Evolutionary conservation across 92 coral and sea anemone genomes (phyloP).

Genomic region (Porites lobata): DNA sequence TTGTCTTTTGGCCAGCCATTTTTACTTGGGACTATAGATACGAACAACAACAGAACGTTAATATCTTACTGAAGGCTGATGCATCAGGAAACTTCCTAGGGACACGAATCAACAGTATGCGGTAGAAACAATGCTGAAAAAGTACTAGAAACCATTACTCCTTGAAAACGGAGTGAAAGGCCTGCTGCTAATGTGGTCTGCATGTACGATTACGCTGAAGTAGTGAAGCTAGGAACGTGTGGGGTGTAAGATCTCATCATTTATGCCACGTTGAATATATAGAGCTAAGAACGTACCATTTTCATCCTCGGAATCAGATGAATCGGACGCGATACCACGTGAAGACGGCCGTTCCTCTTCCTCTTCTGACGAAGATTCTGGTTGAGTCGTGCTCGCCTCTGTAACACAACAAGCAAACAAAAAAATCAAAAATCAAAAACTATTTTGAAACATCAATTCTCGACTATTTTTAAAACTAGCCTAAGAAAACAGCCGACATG

Average conservation of each 20-base stretch:
- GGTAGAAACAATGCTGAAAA: no score
- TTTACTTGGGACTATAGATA: conserved; percentile 48
- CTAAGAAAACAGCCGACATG: no score
- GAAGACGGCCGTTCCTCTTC: conserved; percentile 89
- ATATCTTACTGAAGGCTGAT: not conserved
- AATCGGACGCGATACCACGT: conserved; percentile 75
- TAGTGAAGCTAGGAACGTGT: no score
- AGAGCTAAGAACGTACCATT: conserved; percentile 50
- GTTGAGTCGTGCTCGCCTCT: conserved; percentile 97
- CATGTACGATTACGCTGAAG: no score
- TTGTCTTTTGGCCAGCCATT: conserved; percentile 70
- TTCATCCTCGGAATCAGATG: conserved; percentile 95
- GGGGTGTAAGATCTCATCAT: no score
- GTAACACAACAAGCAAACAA: conserved; percentile 30
- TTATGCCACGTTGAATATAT: not conserved
- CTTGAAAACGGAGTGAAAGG: no score
- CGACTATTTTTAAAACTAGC: no score
- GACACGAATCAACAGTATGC: no score
- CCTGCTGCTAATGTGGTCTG: no score
- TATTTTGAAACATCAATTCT: no score
- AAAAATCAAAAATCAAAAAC: not conserved
- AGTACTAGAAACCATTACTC: no score
- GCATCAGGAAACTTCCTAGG: not conserved
- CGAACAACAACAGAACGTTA: not conserved
- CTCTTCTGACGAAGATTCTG: conserved; percentile 94